A percentile compares a stretch with the other conserved stretches of the same genome.
Conservation (phyloP, 2,797 vertebrate species). For the Ctenosaura bakeri region DNA sequence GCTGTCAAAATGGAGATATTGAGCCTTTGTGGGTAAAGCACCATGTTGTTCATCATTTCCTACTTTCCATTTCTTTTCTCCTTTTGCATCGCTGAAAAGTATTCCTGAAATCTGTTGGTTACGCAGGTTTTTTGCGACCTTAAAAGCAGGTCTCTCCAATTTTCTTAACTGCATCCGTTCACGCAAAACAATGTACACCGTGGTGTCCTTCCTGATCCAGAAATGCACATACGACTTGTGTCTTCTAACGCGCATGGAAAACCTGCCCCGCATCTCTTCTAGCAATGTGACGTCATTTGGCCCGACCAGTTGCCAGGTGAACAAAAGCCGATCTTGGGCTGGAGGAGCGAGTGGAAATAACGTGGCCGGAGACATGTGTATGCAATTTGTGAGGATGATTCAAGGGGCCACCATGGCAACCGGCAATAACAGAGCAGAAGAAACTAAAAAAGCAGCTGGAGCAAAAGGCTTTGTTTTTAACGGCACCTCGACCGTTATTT, state of each 20-base stretch:
- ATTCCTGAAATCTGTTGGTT: neutral
- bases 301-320: slow-evolving; percentile 67
- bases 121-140: neutral
- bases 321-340: slow-evolving; percentile 63
- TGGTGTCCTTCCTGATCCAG: no score
- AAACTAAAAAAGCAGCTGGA: slow-evolving; percentile 68
- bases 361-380: slow-evolving; percentile 65
- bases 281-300: slow-evolving; percentile 50
- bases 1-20: neutral
- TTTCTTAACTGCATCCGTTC: neutral
- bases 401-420: slow-evolving; percentile 74
- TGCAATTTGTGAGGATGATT: slow-evolving; percentile 75
- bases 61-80: neutral
- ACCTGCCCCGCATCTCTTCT: neutral
- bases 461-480: slow-evolving; percentile 57
- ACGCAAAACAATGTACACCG: neutral
- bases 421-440: slow-evolving; percentile 75
- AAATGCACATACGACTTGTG: neutral
- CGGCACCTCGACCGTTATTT: slow-evolving; percentile 44
- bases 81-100: neutral
- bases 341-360: slow-evolving; percentile 63
- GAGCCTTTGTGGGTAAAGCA: neutral
- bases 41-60: neutral
- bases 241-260: neutral
- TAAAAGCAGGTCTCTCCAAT: neutral